phyloP scores from a whole-genome alignment of 2,888 invertebrate species.

The Ditylenchus weischeri region DNA sequence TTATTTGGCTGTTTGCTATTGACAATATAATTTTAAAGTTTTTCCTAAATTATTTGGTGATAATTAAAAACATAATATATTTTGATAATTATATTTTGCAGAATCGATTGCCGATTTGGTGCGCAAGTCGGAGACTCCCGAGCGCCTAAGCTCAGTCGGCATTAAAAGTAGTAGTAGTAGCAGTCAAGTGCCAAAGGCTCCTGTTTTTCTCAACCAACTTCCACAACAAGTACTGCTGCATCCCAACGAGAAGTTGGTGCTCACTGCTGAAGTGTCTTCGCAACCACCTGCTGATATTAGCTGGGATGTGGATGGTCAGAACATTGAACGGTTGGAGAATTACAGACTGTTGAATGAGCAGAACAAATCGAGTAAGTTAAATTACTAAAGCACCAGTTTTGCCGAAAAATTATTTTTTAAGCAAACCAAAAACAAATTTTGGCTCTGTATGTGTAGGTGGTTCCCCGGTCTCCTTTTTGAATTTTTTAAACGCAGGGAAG shows the following conservation, averaged over 20 bases:
- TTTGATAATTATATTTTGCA: background rate
- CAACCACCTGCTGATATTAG: slow-evolving; percentile 57
- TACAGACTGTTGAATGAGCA: slow-evolving; percentile 19
- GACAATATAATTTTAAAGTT: too few relatives aligned
- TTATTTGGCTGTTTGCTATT: too few relatives aligned
- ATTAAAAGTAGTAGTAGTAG: background rate
- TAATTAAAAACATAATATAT: too few relatives aligned
- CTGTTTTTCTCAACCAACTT: slow-evolving; percentile 43
- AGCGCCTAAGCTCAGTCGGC: slow-evolving; percentile 7
- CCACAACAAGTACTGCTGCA: slow-evolving; percentile 36
- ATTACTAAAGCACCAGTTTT: too few relatives aligned
- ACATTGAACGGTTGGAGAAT: slow-evolving; percentile 3
- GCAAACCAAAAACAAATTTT: too few relatives aligned
- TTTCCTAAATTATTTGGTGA: too few relatives aligned
- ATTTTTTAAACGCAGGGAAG: too few relatives aligned
- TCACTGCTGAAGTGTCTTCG: slow-evolving; percentile 49
- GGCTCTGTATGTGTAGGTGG: too few relatives aligned
- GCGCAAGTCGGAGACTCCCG: slow-evolving; percentile 28
- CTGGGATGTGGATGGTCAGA: slow-evolving; percentile 62
- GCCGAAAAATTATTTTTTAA: too few relatives aligned
- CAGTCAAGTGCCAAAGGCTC: slow-evolving; percentile 40
- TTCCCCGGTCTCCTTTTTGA: too few relatives aligned
- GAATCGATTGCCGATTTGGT: slow-evolving; percentile 5
- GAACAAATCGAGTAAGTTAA: slow-evolving; percentile 49
- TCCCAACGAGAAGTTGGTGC: slow-evolving; percentile 45